phyloP scores from a whole-genome alignment of 2,888 invertebrate genomes.

The Isoperla grammatica region DNA sequence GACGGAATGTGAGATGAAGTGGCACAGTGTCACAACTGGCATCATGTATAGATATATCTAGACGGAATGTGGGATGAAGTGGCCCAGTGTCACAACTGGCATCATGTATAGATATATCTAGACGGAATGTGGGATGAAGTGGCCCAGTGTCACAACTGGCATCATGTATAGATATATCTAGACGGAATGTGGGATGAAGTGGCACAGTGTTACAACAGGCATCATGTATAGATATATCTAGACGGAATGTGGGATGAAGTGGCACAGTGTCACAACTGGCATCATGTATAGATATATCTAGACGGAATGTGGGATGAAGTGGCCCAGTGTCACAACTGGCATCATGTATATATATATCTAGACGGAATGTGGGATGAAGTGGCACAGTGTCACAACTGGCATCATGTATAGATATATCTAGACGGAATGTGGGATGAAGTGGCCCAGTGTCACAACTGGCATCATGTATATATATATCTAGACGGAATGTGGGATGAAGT shows the following conservation, averaged over 20 bases:
- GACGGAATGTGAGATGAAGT: conserved; percentile 3
- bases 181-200: conserved; percentile 2
- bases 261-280: conserved; percentile 6
- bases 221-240: too few relatives aligned
- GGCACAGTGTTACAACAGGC: conserved; percentile 2
- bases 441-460: conserved; percentile 5
- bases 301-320: conserved; percentile 2
- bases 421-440: conserved; percentile 2
- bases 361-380: conserved; percentile 2
- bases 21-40: conserved; percentile 6
- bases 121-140: conserved; percentile 2
- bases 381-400: conserved; percentile 6
- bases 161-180: too few relatives aligned
- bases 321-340: conserved; percentile 5
- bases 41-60: too few relatives aligned
- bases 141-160: conserved; percentile 5
- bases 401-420: too few relatives aligned
- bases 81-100: conserved; percentile 5
- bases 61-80: conserved; percentile 2
- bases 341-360: too few relatives aligned
- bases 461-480: too few relatives aligned
- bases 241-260: conserved; percentile 2
- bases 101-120: too few relatives aligned
- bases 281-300: too few relatives aligned
- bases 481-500: conserved; percentile 2